Evolutionary conservation across 1,140 invertebrate species (phyloP).

Genomic region (Tetramorium simillimum): DNA sequence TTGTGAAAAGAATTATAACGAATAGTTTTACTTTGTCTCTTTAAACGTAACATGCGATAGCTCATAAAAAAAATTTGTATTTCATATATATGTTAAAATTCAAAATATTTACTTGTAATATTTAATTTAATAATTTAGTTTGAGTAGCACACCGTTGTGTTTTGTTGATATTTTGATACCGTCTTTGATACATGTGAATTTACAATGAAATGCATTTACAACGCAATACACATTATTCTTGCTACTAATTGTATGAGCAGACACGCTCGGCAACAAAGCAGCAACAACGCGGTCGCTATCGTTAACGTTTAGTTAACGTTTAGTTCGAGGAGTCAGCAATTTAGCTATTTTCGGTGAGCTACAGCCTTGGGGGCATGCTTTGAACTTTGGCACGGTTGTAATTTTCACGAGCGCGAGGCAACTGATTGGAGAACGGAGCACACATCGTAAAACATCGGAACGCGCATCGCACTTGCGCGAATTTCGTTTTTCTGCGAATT

Average conservation of each 20-base stretch:
- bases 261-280: conserved; percentile 25
- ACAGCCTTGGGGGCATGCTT: conserved; percentile 75
- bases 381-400: conserved; percentile 79
- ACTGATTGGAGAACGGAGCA: conserved; percentile 59
- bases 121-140: neutral
- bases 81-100: neutral
- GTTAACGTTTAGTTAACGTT: conserved; percentile 1
- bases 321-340: conserved; percentile 63
- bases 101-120: conserved; percentile 3
- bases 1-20: conserved; percentile 1
- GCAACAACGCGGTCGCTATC: neutral
- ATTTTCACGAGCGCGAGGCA: conserved; percentile 74
- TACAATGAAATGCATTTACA: neutral
- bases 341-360: conserved; percentile 77
- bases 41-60: neutral
- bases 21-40: neutral
- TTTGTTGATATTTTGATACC: neutral
- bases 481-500: conserved; percentile 11
- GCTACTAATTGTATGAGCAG: neutral
- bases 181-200: neutral
- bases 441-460: conserved; percentile 67
- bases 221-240: neutral
- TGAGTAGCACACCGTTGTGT: neutral
- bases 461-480: conserved; percentile 55
- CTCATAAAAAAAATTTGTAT: neutral